phyloP scores from a whole-genome alignment of 53 echinoderm and acorn worm genomes.

The Zoroaster sp. region DNA sequence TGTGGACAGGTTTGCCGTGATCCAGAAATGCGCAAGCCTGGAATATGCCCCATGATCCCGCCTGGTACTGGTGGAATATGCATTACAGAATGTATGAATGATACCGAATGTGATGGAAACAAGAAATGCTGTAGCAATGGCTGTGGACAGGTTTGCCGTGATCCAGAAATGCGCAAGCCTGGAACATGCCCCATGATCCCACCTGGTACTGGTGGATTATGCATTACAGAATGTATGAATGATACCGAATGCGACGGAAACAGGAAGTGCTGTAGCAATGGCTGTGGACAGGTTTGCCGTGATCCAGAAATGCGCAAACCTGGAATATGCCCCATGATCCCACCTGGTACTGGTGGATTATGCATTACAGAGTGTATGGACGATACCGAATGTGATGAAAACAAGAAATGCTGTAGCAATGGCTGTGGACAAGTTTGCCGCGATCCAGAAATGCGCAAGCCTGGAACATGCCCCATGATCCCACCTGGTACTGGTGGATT shows the following conservation, averaged over 20 bases:
- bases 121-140: no score
- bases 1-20: no score
- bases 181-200: neutral
- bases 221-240: neutral
- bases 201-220: neutral
- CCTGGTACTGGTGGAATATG: no score
- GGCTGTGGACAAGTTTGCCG: no score
- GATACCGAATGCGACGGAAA: neutral
- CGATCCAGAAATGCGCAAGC: no score
- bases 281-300: slow-evolving; percentile 5
- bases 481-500: neutral
- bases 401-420: neutral
- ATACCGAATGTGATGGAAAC: no score
- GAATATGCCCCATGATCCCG: no score
- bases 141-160: no score
- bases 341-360: neutral
- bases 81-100: no score
- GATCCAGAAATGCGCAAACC: neutral
- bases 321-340: neutral
- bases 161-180: no score
- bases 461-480: neutral
- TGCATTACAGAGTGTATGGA: neutral
- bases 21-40: no score
- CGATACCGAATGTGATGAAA: neutral
- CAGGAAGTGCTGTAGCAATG: slow-evolving; percentile 25